These are phyloP conservation scores for Lepidurus apus DNA, from an alignment of 1,140 invertebrate species.

Conservation along the genomic window DNA sequence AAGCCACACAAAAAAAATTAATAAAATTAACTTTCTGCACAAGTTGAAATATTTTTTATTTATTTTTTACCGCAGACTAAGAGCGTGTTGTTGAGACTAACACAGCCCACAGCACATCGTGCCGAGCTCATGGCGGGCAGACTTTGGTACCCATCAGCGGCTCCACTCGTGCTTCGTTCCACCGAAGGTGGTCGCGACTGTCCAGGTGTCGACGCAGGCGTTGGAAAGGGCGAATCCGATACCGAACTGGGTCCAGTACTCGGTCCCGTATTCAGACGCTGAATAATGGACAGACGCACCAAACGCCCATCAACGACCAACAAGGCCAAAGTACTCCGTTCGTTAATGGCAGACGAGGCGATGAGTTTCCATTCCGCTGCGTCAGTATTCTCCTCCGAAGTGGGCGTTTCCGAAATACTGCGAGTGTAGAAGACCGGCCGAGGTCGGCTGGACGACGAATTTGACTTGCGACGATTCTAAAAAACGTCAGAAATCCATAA, in stretches of 20 bases:
- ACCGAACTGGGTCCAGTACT: conserved; percentile 35
- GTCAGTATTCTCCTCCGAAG: conserved; percentile 46
- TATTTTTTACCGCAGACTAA: conserved; percentile 62
- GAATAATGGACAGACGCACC: conserved; percentile 57
- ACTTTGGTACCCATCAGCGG: conserved; percentile 52
- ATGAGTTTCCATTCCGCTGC: conserved; percentile 63
- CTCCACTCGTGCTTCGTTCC: conserved; percentile 39
- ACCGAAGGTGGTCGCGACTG: conserved; percentile 33
- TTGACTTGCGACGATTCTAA: conserved; percentile 29
- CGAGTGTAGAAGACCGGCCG: conserved; percentile 34
- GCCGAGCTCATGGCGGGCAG: conserved; percentile 61
- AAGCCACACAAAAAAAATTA: conserved; percentile 31
- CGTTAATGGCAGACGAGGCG: conserved; percentile 45
- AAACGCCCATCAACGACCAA: conserved; percentile 58
- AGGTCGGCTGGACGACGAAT: conserved; percentile 12
- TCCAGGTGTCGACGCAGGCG: conserved; percentile 33
- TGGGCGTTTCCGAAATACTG: conserved; percentile 34
- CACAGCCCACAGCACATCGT: conserved; percentile 68
- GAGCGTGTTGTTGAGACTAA: conserved; percentile 59
- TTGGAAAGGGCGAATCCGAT: neutral
- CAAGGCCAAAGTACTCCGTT: conserved; percentile 58
- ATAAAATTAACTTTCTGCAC: neutral
- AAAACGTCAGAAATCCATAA: neutral
- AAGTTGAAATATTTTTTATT: neutral
- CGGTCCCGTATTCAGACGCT: conserved; percentile 53